Evolutionary conservation across 2,888 invertebrate species (phyloP), one percentile per base, ranked within the genome.

Genomic region (Ophion slaviceki): DNA sequence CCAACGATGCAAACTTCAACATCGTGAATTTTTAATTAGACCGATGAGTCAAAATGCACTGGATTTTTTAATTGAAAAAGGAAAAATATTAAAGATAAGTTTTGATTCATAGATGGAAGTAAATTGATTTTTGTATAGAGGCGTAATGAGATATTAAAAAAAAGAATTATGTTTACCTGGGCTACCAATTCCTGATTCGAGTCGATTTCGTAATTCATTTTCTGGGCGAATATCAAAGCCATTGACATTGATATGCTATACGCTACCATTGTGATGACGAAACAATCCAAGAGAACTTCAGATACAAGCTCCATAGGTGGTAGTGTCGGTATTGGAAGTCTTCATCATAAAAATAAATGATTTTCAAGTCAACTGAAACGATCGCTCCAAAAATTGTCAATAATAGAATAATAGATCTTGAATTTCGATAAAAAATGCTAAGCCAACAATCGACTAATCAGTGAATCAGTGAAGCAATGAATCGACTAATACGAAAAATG

Each of bases 131-230:
- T 40, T 40, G 40, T 40, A 40, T 40, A 40, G 14, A 47, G 17
- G 14, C 47, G 14, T 14, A 47, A 47, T 47, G 47, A 47, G 14
- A 61, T 32, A 36, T 17, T 74, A 32, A 20, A 24, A 84, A 84
- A 7, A 7, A 7, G 0, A 40, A 1, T 40, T 40, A 40, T 20
- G 4, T 72, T 90, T 92, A 95, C 95, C 94, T 95, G 94, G 10
- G 97, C 97, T 82, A 97, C 93, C 3, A 97, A 94, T 92, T 97
- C 97, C 92, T 97, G 97, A 94, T 97, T 97, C 0, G 97, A 95
- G 88, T 96, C 95, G 57, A 97, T 95, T 89, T 96, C 95, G 90
- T 97, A 97, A 84, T 95, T 95, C 86, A 95, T 94, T 91, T 96
- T 97, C 89, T 96, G 96, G 10, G 97, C 96, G 91, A 97, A 96